A percentile compares a stretch with the other conserved stretches of the same genome.
phyloP scores from a whole-genome alignment of 2,888 invertebrate genomes.

The Drosophila anomelani region DNA sequence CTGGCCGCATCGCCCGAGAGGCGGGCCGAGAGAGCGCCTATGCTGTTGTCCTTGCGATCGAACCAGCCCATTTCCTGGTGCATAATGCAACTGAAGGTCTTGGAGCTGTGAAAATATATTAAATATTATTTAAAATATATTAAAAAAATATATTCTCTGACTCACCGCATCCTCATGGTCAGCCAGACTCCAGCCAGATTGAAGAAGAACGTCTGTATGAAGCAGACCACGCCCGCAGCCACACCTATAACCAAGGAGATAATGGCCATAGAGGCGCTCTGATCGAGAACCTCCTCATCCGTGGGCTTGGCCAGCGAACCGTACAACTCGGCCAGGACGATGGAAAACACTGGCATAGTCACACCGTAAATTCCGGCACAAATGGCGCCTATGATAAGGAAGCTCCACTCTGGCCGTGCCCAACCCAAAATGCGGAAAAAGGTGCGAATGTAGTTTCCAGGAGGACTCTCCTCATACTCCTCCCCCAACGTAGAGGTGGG shows the following conservation, averaged over 20 bases:
- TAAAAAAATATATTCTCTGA: background rate
- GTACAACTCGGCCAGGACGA: constrained; percentile 91
- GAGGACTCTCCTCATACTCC: constrained; percentile 7
- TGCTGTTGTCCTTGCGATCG: constrained; percentile 88
- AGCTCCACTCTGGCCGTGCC: constrained; percentile 88
- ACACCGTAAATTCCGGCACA: constrained; percentile 89
- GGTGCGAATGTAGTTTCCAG: constrained; percentile 63
- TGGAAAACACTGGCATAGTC: constrained; percentile 90
- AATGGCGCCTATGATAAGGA: constrained; percentile 87
- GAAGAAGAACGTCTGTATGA: constrained; percentile 90
- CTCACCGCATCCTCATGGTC: constrained; percentile 86
- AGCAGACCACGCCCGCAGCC: constrained; percentile 87
- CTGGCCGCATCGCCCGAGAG: constrained; percentile 90
- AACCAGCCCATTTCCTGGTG: constrained; percentile 91
- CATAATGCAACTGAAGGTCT: constrained; percentile 88
- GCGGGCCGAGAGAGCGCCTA: constrained; percentile 89
- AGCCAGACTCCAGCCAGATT: constrained; percentile 90
- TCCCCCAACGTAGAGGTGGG: background rate
- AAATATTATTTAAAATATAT: no score
- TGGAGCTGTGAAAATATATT: constrained; percentile 60
- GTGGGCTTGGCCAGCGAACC: constrained; percentile 84
- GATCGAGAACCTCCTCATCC: constrained; percentile 85
- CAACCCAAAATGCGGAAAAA: constrained; percentile 86
- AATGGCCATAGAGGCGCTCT: constrained; percentile 87
- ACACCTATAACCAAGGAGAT: constrained; percentile 88